phyloP scores from a whole-genome alignment of 2,888 invertebrate genomes.

The Ganaspis brasiliensis region DNA sequence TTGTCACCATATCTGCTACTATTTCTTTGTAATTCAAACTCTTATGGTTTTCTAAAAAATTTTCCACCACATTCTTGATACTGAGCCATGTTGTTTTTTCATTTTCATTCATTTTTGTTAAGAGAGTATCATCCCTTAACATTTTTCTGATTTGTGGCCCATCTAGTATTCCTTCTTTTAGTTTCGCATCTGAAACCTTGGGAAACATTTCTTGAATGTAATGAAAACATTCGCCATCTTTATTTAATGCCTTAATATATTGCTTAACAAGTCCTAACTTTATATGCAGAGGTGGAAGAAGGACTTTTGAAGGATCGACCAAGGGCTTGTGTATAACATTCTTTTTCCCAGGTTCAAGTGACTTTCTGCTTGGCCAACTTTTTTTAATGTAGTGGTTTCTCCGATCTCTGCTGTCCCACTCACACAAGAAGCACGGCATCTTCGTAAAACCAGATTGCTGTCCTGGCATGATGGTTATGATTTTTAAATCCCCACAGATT shows the following conservation, averaged over 20 bases:
- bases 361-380: slow-evolving; percentile 43
- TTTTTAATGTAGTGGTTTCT: slow-evolving; percentile 63
- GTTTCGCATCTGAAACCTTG: slow-evolving; percentile 40
- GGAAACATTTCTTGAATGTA: slow-evolving; percentile 30
- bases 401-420: slow-evolving; percentile 66
- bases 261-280: slow-evolving; percentile 29
- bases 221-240: slow-evolving; percentile 33
- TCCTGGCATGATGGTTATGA: slow-evolving; percentile 64
- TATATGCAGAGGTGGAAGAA: slow-evolving; percentile 45
- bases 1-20: slow-evolving; percentile 39
- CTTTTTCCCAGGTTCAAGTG: slow-evolving; percentile 34
- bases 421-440: slow-evolving; percentile 65
- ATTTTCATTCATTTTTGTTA: slow-evolving; percentile 37
- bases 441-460: slow-evolving; percentile 69
- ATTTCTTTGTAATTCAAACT: slow-evolving; percentile 39
- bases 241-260: slow-evolving; percentile 1
- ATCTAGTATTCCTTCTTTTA: slow-evolving; percentile 40
- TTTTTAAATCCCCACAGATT: slow-evolving; percentile 65
- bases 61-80: slow-evolving; percentile 41
- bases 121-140: slow-evolving; percentile 33
- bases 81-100: slow-evolving; percentile 50
- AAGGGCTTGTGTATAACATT: slow-evolving; percentile 45
- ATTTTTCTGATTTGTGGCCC: slow-evolving; percentile 43
- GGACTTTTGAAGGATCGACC: slow-evolving; percentile 37
- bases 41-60: slow-evolving; percentile 45